Base-by-base conservation (phyloP, 2,113 vertebrate species). In the Cololabis saira region DNA sequence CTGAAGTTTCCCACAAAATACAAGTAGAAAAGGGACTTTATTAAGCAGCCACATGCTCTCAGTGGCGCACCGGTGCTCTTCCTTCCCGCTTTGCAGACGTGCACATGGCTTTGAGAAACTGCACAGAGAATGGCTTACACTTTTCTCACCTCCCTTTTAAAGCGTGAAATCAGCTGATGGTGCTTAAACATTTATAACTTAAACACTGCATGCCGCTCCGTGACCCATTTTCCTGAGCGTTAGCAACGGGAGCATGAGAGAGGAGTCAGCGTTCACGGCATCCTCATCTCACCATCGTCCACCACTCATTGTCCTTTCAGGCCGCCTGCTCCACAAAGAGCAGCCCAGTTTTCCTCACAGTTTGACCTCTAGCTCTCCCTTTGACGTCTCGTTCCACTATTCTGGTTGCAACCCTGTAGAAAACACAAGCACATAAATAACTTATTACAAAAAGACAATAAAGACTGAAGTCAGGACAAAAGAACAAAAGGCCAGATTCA, bases 211-310 rank as follows among this genome's bases (percentile, higher is more conserved):
- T 58, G 52, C 53, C 24, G 44, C 5, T 18, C 51, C 21, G 47
- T 82, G 83, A 78, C 81, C 87, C 61, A 81, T 72, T 89, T 86
- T 52, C 61, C 53, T 65, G 64, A 80, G 74, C 71, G 5, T 27
- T 48, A 47, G 12, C 62, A 58, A 37, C 52, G 17, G 43, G 74
- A 5, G 57, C 69, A 65, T 61, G 45, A 76, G 72, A 55, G 37
- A 67, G 51, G 49, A 74, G 48, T 84, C 60, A 40, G 58, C 72
- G 73, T 75, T 79, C 61, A 61, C 17, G 48, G 71, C 37, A 22
- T 13, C 70, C 4, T n/a, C 48, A 6, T 24, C 43, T 12, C 9
- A 40, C 41, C 6, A n/a, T 30, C 37, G 24, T 58, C 9, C 10
- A 16, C 64, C n/a, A 48, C 42, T 47, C 43, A 24, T 45, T 43